Base-by-base conservation (phyloP, 1,140 invertebrate species). In the Globodera ellingtonae region DNA sequence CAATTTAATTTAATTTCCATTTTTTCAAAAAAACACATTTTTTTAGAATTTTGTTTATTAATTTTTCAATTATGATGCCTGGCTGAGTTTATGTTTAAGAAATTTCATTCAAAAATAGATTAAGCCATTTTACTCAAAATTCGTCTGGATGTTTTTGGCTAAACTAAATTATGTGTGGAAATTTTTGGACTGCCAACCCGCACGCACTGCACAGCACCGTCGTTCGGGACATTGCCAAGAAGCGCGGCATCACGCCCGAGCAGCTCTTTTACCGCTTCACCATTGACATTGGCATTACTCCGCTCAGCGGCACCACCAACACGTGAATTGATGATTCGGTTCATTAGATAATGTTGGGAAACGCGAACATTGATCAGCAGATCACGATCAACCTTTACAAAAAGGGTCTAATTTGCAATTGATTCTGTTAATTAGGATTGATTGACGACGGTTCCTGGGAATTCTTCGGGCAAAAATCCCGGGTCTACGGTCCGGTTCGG, bases 181-280 rank as follows among this genome's bases (percentile, higher is more conserved):
- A 46, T 62, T 47, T 81, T 35, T 52, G 69, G 79, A 84, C 82
- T 13, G 82, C 81, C 35, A 83, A 83, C 73, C 82, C 82, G 47
- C 80, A 84, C 72, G 67, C 83, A 10, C 46, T 83, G 48, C 6
- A 47, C 10, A 84, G 82, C 67, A 7, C 7, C 6, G 66, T 65
- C 10, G 44, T 83, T 8, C 72, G 72, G 47, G 65, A 71, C n/a
- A 56, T 84, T 48, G 82, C 82, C 48, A 24, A 21, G 66, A 67
- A 83, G 69, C 52, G 76, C 15, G 35, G 62, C 18, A 56, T 46
- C 4, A 83, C 82, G 46, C 56, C 78, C 15, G 82, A 79, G 48
- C 82, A 83, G 73, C n/a, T 80, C 15, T 84, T 83, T n/a, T 83
- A 80, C 77, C 82, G 82, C 8, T 83, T 79, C 74, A 47, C 73